Base-by-base conservation (phyloP, 2,888 invertebrate species). In the Osedax fenrisi region DNA sequence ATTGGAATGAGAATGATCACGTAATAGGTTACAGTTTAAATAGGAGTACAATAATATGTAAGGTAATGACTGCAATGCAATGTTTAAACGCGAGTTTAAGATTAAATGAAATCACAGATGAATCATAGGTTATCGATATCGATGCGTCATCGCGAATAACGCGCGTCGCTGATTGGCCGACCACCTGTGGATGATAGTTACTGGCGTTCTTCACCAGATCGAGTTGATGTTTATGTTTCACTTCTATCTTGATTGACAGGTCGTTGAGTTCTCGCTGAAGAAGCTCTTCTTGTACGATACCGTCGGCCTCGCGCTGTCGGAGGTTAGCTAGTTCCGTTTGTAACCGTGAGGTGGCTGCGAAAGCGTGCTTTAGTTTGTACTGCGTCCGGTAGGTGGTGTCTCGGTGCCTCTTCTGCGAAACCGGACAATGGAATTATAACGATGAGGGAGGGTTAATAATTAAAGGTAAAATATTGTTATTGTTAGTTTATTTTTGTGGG, bases 231-330 rank as follows among this genome's bases (percentile, higher is more conserved):
- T 78, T 78, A 75, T 81, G 80, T 73, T 81, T 81, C 73, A 81
- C 80, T 67, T 81, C 82, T 59, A 81, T 79, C 68, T 81, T 80
- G 17, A 79, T 75, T 74, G 80, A 79, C 64, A 81, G 73, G 71
- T 81, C 82, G 70, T 79, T 79, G 59, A 78, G 76, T 27, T 80
- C 78, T 21, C 69, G 75, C 26, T 75, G 69, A 0, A 81, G 76
- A 68, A 61, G 21, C 17, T 77, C 75, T 66, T 78, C 76, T 10
- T 78, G 76, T 2, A 75, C 67, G 17, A 73, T 27, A 21, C 78
- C 67, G 17, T 74, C 76, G 13, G 75, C 78, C 67, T 80, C 80
- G 59, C 80, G 80, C 27, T 81, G 80, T 69, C 77, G 76, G 67
- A 80, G 74, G 17, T 78, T 75, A 21, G 77, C 79, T 3, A 80